Evolutionary conservation across 2,797 vertebrate species (phyloP).

Genomic region (Helarctos malayanus): DNA sequence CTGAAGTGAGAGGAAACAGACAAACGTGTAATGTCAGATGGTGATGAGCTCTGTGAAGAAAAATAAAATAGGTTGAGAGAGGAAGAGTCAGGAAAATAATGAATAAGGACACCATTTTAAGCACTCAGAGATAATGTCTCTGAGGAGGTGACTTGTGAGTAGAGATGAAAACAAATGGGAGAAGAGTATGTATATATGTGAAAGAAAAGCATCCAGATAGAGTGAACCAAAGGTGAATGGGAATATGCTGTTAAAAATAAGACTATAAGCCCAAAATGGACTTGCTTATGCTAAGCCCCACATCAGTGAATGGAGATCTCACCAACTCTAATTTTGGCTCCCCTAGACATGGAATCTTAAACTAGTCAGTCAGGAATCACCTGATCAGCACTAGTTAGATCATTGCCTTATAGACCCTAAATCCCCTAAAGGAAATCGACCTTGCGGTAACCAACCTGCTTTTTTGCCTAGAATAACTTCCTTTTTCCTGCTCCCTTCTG

Average conservation of each 20-base stretch:
- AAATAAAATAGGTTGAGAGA: neutral
- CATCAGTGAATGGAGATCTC: neutral
- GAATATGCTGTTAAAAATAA: neutral
- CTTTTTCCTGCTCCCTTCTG: neutral
- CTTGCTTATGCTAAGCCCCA: neutral
- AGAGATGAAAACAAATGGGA: neutral
- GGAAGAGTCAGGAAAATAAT: neutral
- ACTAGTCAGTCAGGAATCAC: neutral
- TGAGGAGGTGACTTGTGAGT: neutral
- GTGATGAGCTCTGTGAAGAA: neutral
- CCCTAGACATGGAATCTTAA: neutral
- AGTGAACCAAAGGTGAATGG: neutral
- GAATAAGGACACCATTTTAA: neutral
- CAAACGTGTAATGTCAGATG: neutral
- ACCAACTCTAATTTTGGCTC: neutral
- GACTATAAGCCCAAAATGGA: neutral
- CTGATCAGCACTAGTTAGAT: neutral
- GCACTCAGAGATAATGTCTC: neutral
- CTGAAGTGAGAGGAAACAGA: neutral
- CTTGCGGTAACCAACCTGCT: too few species aligned
- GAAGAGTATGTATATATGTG: neutral
- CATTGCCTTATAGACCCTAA: neutral
- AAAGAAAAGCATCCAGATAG: neutral
- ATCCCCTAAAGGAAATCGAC: neutral
- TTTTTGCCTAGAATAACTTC: neutral